phyloP scores from a whole-genome alignment of 2,888 invertebrate species.

The Bellardia pandia region DNA sequence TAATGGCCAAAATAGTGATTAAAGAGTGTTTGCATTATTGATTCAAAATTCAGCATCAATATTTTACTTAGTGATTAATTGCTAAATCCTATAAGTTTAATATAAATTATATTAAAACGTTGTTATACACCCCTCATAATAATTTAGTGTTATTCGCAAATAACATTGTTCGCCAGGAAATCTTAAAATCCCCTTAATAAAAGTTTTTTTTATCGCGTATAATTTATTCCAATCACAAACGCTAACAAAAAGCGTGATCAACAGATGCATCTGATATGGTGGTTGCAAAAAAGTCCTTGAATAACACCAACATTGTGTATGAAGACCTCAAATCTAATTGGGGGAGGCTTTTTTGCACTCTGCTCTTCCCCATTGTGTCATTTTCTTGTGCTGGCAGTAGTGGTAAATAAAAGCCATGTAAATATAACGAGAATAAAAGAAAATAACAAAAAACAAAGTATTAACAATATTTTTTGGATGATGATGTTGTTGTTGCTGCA shows the following conservation, averaged over 20 bases:
- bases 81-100: constrained; percentile 7
- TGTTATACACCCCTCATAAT: not conserved
- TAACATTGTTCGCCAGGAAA: not conserved
- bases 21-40: too few relatives aligned
- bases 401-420: constrained; percentile 39
- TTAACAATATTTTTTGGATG: constrained; percentile 19
- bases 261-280: constrained; percentile 62
- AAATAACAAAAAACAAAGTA: constrained; percentile 1
- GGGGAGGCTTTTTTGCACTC: constrained; percentile 39
- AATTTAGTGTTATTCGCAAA: constrained; percentile 7
- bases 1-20: too few relatives aligned
- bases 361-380: not conserved
- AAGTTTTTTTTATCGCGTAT: constrained; percentile 15
- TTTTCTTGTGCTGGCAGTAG: constrained; percentile 22
- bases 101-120: constrained; percentile 21
- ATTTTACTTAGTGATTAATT: not conserved
- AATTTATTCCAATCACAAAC: constrained; percentile 55
- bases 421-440: constrained; percentile 8
- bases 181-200: not conserved
- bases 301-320: constrained; percentile 41
- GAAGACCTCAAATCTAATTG: constrained; percentile 56
- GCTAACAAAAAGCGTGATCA: constrained; percentile 45
- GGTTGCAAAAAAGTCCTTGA: constrained; percentile 40
- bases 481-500: constrained; percentile 26
- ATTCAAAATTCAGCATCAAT: too few relatives aligned